Base-by-base conservation (phyloP, 2,888 invertebrate genomes). In the Phrixothrix hirtus region DNA sequence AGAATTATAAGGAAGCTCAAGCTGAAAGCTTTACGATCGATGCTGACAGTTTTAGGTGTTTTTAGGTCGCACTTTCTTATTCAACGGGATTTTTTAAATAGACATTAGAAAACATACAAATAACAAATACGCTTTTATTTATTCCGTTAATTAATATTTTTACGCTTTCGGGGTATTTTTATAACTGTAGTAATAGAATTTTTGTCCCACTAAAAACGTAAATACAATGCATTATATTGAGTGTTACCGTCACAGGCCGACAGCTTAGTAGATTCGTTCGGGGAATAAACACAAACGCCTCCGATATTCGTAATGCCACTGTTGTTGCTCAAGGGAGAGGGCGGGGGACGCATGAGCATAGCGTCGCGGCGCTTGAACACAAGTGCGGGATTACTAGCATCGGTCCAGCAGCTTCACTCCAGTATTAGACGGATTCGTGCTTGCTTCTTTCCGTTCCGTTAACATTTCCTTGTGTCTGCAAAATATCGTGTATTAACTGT, bases 201-300 rank as follows among this genome's bases (percentile, higher is more conserved):
- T 29, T 44, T 37, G 17, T 39, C 17, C 31, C 43, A 44, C 45
- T 45, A 41, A 25, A 17, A 39, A 29, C 45, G 51, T 46, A 46
- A 50, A 51, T 52, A 42, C 36, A 36, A 47, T 47, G 39, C 16
- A 48, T 47, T 29, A 27, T 34, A 30, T 10, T 31, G 41, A 52
- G 48, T 38, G 56, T 49, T 47, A 31, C 44, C 44, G 52, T 52
- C 49, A 50, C 55, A 55, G 68, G 62, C 69, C 73, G 73, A 73
- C 73, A 72, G 72, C 68, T 73, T 68, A 68, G 64, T 71, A 73
- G 72, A 74, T 75, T 70, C 73, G 75, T 71, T 75, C 70, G 59
- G 75, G 75, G 75, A 75, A 74, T 74, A 74, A 75, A 74, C 74
- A 75, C 73, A 74, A 75, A 72, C 75, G 74, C 74, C 72, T 73